Base-by-base conservation (phyloP, 1,140 invertebrate species). In the Helicoverpa armigera region DNA sequence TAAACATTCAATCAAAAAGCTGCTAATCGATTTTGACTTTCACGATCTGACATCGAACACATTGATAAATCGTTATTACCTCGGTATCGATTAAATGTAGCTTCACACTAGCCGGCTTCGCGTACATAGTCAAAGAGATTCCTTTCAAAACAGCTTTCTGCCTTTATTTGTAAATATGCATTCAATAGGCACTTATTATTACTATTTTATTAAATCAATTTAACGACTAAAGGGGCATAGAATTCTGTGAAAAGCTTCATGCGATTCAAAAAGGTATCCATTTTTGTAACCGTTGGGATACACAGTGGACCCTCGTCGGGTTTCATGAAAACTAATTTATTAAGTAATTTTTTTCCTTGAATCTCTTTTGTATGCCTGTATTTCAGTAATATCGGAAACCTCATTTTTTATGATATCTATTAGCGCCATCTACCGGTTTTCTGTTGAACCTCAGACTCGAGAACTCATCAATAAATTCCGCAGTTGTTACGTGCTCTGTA, bases 21-120 rank as follows among this genome's bases (percentile, higher is more conserved):
- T 48, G 67, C 79, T 89, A 88, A 89, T 87, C 86, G 88, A 84
- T 88, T 86, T 83, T 83, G 80, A 88, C 88, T 89, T 89, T 89
- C 88, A 88, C 88, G 79, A 83, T 85, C 77, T 75, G 76, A 12
- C 84, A 85, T 85, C 85, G 82, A 67, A 82, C 75, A 82, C 70
- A 69, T 86, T 79, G 86, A 88, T 87, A 80, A 83, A 84, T 87
- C 58, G 58, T 61, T 87, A 87, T 83, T 84, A 77, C 56, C 58
- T 13, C 12, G 61, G 2, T 77, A 77, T 77, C 74, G 60, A 77
- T 77, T 77, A 54, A 73, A 73, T 60, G 58, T 61, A 54, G 73
- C 60, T 77, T 63, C 23, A 77, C 60, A 58, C 70, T 29, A 58
- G 53, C 50, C 69, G 69, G 43, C 73, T 31, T 60, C 58, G 73